Conservation (phyloP, 2,797 vertebrate species). For the Neomorphus geoffroyi region DNA sequence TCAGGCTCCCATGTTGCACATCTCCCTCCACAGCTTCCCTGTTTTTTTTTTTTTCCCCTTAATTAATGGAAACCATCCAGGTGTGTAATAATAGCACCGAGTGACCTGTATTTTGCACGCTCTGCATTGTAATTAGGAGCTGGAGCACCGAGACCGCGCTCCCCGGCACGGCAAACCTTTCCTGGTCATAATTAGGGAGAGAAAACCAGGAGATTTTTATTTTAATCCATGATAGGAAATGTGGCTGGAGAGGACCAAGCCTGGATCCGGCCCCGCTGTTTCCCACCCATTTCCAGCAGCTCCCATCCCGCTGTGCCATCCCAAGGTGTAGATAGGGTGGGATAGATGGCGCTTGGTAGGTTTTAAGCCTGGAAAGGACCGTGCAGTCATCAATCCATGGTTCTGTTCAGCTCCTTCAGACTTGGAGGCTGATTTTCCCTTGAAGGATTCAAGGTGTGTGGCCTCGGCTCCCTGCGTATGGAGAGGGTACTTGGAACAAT, state of each 20-base stretch:
- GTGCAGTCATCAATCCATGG: neutral
- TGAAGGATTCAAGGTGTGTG: accelerated
- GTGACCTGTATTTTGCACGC: neutral
- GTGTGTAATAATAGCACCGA: neutral
- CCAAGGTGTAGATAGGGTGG: neutral
- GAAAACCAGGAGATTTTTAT: neutral
- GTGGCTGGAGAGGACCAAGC: neutral
- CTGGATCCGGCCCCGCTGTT: neutral
- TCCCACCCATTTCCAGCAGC: neutral
- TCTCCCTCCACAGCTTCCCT: neutral
- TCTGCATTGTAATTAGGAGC: neutral
- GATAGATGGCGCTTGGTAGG: neutral
- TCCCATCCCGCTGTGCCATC: neutral
- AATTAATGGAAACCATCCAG: neutral
- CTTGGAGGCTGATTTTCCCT: neutral
- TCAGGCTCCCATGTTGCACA: neutral
- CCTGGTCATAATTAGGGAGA: neutral
- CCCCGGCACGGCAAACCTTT: accelerated
- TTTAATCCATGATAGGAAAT: neutral
- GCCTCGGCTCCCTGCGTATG: accelerated
- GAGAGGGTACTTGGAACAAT: accelerated
- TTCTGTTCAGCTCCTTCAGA: neutral
- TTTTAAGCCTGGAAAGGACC: neutral
- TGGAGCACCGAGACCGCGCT: neutral
- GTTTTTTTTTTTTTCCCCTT: neutral